Percentiles rank a stretch among this genome's conserved stretches.
Evolutionary conservation across 35 echinoderm and acorn worm genomes (phyloP).

Genomic region (Apostichopus californicus): DNA sequence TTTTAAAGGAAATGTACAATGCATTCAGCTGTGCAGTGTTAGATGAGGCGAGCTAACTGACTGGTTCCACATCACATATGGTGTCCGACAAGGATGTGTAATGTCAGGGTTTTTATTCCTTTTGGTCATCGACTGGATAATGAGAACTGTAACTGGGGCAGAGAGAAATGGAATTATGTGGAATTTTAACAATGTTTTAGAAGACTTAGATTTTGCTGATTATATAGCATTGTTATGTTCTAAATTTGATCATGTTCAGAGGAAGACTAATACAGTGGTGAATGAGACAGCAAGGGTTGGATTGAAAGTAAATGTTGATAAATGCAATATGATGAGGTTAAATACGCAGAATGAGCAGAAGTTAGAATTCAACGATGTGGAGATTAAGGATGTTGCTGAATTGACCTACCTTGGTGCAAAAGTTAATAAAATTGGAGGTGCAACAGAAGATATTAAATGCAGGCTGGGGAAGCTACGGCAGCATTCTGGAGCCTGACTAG

Average conservation of each 20-base stretch:
- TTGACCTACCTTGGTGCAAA: too few species aligned
- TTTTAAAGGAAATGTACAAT: too few species aligned
- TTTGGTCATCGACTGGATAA: conserved; percentile 50
- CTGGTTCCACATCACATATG: neutral
- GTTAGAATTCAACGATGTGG: neutral
- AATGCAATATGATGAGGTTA: conserved; percentile 52
- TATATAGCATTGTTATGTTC: conserved; percentile 51
- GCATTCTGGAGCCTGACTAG: too few species aligned
- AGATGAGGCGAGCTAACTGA: too few species aligned
- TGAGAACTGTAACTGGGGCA: conserved; percentile 15
- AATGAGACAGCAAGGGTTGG: conserved; percentile 10
- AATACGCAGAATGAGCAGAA: conserved; percentile 1
- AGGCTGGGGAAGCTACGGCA: too few species aligned
- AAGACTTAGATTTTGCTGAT: conserved; percentile 43
- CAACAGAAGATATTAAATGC: too few species aligned
- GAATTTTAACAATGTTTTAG: neutral
- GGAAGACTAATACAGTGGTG: conserved; percentile 24
- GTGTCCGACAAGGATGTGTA: conserved; percentile 17
- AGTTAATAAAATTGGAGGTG: too few species aligned
- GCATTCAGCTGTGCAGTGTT: too few species aligned
- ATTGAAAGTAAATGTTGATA: conserved; percentile 6
- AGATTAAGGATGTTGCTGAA: too few species aligned
- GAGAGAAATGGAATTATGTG: conserved; percentile 36
- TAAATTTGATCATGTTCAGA: conserved; percentile 25
- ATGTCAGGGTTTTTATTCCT: conserved; percentile 30